phyloP scores from a whole-genome alignment of 1,140 invertebrate genomes.

The Pectinophora gossypiella region DNA sequence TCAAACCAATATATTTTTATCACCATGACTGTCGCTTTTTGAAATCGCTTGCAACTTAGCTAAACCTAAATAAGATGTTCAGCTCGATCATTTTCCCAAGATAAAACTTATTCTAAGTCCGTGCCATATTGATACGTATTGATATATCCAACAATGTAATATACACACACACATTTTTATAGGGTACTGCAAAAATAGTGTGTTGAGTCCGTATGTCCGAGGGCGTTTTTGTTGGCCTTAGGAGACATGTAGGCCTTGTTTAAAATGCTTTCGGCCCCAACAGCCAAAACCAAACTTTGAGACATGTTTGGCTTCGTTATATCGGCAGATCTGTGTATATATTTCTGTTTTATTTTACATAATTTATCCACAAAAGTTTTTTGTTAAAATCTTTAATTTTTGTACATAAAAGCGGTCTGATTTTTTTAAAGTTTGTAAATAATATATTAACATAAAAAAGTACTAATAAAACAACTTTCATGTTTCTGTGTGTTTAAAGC shows the following conservation, averaged over 20 bases:
- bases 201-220: conserved; percentile 40
- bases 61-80: too few species aligned
- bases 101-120: not conserved
- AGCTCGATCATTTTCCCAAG: too few species aligned
- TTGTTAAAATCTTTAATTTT: conserved; percentile 23
- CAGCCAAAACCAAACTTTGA: too few species aligned
- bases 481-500: conserved; percentile 56
- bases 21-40: too few species aligned
- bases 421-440: conserved; percentile 10
- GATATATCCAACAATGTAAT: conserved; percentile 11
- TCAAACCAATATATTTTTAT: too few species aligned
- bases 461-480: conserved; percentile 24
- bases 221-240: conserved; percentile 64
- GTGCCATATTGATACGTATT: conserved; percentile 38
- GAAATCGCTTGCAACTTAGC: too few species aligned
- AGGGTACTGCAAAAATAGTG: conserved; percentile 68
- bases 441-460: conserved; percentile 4
- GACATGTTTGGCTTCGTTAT: conserved; percentile 46
- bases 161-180: conserved; percentile 73
- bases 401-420: conserved; percentile 35
- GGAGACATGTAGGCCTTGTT: too few species aligned
- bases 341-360: conserved; percentile 45
- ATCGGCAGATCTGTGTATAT: conserved; percentile 71
- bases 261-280: too few species aligned
- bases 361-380: conserved; percentile 25